A percentile compares a stretch with the other conserved stretches of the same genome.
These are phyloP conservation scores for Anguilla marmorata DNA, from an alignment of 2,797 vertebrate genomes.

Conservation along the genomic window DNA sequence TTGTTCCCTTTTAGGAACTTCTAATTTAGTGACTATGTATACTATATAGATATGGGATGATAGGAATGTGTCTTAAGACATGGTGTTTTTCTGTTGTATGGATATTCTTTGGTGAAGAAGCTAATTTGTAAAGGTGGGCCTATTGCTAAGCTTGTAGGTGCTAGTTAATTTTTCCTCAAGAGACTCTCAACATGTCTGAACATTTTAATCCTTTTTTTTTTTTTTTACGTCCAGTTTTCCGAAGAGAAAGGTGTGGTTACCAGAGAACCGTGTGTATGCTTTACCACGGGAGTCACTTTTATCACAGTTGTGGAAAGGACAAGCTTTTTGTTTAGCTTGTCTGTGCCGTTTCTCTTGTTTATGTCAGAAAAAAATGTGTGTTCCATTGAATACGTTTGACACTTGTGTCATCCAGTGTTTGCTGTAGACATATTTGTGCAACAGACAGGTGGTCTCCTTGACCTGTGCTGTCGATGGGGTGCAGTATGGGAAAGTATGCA, in stretches of 20 bases:
- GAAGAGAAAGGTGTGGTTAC: neutral
- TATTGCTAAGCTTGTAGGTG: neutral
- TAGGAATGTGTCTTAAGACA: neutral
- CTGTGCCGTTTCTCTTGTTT: neutral
- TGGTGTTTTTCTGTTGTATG: neutral
- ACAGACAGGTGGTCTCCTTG: neutral
- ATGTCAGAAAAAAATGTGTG: too few relatives aligned
- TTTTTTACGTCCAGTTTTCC: neutral
- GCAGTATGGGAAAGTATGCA: neutral
- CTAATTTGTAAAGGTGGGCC: neutral
- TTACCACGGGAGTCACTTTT: neutral
- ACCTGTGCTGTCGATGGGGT: neutral
- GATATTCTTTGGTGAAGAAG: neutral
- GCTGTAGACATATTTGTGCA: neutral
- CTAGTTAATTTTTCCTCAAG: neutral
- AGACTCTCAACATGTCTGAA: constrained; percentile 11
- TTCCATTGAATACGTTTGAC: neutral
- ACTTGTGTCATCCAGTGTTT: neutral
- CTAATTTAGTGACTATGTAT: neutral
- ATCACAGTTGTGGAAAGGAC: neutral
- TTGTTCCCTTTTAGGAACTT: neutral
- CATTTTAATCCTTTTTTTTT: neutral
- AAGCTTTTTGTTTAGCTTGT: neutral
- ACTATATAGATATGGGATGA: neutral
- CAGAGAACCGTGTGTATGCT: neutral